A percentile compares a stretch with the other conserved stretches of the same genome.
Conservation (phyloP, 1,140 invertebrate species). For the Drosophila funebris region DNA sequence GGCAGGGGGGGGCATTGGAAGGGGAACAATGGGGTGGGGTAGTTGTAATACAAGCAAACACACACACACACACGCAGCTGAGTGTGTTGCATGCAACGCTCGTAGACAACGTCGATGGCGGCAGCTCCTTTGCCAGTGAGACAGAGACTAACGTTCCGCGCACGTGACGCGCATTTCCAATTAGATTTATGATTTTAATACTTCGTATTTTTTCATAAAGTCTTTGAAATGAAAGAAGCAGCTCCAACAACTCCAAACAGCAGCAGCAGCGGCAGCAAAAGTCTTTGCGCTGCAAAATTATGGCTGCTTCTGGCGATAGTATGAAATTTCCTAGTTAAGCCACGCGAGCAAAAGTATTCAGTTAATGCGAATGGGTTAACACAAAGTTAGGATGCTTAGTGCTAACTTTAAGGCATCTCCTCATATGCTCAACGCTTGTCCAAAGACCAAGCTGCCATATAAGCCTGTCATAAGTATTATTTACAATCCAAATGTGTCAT, state of each 20-base stretch:
- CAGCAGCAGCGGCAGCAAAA: conserved; percentile 4
- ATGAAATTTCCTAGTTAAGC: conserved; percentile 48
- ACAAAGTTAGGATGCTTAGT: not conserved
- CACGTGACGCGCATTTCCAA: conserved; percentile 79
- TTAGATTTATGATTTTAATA: conserved; percentile 81
- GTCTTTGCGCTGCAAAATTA: conserved; percentile 42
- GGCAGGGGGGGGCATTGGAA: too few relatives aligned
- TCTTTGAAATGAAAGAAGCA: conserved; percentile 37
- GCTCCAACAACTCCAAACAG: not conserved
- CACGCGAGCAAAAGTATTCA: conserved; percentile 37
- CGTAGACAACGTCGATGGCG: conserved; percentile 34
- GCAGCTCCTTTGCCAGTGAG: conserved; percentile 20
- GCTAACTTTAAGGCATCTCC: not conserved
- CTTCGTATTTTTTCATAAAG: conserved; percentile 80
- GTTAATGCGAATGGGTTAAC: conserved; percentile 50
- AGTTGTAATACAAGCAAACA: conserved; percentile 26
- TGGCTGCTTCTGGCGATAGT: conserved; percentile 29
- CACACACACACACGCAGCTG: conserved; percentile 17
- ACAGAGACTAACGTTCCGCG: conserved; percentile 74
- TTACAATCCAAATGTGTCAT: conserved; percentile 1
- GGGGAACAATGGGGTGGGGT: not conserved
- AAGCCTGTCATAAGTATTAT: conserved; percentile 17
- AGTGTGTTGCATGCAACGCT: conserved; percentile 41
- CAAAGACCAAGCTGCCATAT: conserved; percentile 7
- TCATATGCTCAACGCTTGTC: not conserved